Evolutionary conservation across 1,140 invertebrate genomes (phyloP).

Genomic region (Drosophila elegans): DNA sequence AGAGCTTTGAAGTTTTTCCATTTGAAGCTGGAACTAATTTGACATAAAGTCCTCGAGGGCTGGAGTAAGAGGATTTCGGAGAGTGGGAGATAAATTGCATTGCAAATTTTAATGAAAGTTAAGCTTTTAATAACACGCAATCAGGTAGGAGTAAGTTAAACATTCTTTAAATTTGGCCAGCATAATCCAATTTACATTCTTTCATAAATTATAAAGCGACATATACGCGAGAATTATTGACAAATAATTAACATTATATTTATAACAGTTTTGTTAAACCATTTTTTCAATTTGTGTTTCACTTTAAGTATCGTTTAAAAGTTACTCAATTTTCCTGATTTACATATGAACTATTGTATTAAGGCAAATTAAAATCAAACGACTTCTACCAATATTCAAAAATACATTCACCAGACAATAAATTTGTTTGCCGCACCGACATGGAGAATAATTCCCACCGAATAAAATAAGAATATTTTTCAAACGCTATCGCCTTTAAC

Average conservation of each 20-base stretch:
- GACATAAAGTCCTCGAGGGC: constrained; percentile 28
- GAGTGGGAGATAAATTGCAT: constrained; percentile 8
- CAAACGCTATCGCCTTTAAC: not conserved
- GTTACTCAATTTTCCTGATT: too few relatives aligned
- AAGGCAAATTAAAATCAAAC: not conserved
- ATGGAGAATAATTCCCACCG: too few relatives aligned
- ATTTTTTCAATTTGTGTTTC: too few relatives aligned
- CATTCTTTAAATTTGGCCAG: not conserved
- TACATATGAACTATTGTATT: too few relatives aligned
- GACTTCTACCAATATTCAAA: not conserved
- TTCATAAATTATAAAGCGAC: too few relatives aligned
- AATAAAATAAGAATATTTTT: constrained; percentile 16
- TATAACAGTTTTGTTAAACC: too few relatives aligned
- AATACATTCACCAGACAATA: not conserved
- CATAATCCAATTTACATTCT: too few relatives aligned
- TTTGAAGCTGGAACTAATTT: constrained; percentile 51
- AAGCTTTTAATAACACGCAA: constrained; percentile 15
- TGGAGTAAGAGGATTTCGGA: not conserved
- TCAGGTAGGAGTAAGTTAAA: not conserved
- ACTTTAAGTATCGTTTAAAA: too few relatives aligned
- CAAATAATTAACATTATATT: too few relatives aligned
- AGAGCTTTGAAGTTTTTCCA: constrained; percentile 40
- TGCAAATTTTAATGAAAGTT: constrained; percentile 32
- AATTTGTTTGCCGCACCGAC: not conserved
- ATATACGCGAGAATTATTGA: too few relatives aligned